Conservation (phyloP, 2,888 invertebrate genomes). For the Griposia aprilina region DNA sequence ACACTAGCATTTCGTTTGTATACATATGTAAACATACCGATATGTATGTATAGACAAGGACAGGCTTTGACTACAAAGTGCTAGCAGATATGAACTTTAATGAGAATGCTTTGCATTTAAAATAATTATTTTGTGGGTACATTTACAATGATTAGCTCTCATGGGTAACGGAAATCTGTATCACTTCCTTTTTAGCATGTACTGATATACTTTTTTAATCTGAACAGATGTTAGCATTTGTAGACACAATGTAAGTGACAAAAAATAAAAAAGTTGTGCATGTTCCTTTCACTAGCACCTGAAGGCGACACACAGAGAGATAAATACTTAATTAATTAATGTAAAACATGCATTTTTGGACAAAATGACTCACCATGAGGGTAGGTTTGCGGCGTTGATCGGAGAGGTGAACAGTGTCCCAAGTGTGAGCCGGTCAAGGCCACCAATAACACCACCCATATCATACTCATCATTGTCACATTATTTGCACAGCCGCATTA, state of each 20-base stretch:
- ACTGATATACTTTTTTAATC: conserved; percentile 28
- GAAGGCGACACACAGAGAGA: conserved; percentile 16
- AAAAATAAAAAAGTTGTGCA: conserved; percentile 29
- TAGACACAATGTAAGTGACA: conserved; percentile 30
- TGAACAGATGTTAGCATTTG: conserved; percentile 64
- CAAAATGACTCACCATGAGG: conserved; percentile 87
- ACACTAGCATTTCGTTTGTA: conserved; percentile 22
- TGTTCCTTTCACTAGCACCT: conserved; percentile 50
- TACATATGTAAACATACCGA: conserved; percentile 45
- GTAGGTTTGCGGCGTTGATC: conserved; percentile 87
- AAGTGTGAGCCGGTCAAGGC: conserved; percentile 85
- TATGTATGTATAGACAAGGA: conserved; percentile 32
- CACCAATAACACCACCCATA: conserved; percentile 89
- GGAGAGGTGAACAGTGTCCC: conserved; percentile 86
- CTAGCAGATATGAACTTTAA: conserved; percentile 4
- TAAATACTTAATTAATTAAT: conserved; percentile 39
- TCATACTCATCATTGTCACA: conserved; percentile 87
- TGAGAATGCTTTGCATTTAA: conserved; percentile 2
- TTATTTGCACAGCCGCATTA: conserved; percentile 88
- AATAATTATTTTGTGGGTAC: conserved; percentile 47
- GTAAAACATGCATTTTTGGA: conserved; percentile 74
- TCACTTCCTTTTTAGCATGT: conserved; percentile 18
- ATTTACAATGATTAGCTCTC: conserved; percentile 15
- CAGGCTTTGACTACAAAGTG: conserved; percentile 35
- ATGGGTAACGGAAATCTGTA: conserved; percentile 41